phyloP scores from a whole-genome alignment of 2,113 vertebrate genomes.

The Microcebus tavaratra region DNA sequence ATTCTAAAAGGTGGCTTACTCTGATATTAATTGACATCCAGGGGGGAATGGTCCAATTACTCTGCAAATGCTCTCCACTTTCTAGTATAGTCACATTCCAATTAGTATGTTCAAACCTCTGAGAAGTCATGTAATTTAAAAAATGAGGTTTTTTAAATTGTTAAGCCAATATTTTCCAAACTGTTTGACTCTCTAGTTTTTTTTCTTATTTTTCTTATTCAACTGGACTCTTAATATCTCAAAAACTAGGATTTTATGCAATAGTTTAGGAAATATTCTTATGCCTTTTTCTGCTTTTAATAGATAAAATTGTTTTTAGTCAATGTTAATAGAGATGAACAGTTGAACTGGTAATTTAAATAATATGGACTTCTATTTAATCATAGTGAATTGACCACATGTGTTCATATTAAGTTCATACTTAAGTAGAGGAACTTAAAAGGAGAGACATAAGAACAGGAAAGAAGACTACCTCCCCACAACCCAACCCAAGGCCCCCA shows the following conservation, averaged over 20 bases:
- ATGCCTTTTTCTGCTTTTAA: not conserved
- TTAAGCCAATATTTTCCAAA: not conserved
- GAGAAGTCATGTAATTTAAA: not conserved
- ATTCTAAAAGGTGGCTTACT: not conserved
- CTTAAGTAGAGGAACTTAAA: not conserved
- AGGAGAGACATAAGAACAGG: not conserved
- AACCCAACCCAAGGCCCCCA: rapidly evolving
- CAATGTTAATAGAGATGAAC: not conserved
- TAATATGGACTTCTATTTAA: not conserved
- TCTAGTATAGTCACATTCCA: not conserved
- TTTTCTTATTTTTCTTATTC: not conserved
- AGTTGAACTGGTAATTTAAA: not conserved
- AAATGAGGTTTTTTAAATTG: not conserved
- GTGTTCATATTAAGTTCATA: not conserved
- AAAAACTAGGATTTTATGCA: not conserved
- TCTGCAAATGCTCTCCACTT: not conserved
- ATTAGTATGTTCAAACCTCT: not conserved
- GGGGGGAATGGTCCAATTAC: not conserved
- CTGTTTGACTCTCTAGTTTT: not conserved
- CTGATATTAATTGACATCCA: not conserved
- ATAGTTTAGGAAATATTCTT: not conserved
- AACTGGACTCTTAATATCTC: not conserved
- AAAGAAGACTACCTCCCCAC: not conserved
- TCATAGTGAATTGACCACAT: not conserved
- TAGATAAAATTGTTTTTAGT: not conserved